Evolutionary conservation across 1,140 invertebrate species (phyloP).

Genomic region (Marisa cornuarietis): DNA sequence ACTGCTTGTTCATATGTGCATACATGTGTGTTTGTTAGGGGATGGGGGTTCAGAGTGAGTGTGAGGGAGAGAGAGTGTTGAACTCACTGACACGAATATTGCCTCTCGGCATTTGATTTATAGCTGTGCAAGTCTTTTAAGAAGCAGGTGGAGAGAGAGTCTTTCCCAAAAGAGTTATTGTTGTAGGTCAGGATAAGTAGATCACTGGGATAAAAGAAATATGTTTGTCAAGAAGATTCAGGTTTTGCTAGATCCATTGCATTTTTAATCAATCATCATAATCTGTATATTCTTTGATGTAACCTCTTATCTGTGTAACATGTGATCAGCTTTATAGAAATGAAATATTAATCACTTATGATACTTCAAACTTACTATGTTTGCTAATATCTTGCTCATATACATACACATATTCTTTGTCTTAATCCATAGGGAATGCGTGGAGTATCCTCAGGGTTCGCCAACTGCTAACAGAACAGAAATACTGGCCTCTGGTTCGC

Average conservation of each 20-base stretch:
- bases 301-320: background rate
- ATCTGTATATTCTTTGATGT: background rate
- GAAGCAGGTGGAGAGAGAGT: no score
- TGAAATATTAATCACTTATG: background rate
- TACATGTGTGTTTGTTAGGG: background rate
- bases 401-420: slow-evolving; percentile 2
- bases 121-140: no score
- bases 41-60: no score
- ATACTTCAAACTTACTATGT: background rate
- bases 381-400: background rate
- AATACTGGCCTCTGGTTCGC: slow-evolving; percentile 1
- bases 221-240: background rate
- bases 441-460: background rate
- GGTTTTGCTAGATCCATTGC: background rate
- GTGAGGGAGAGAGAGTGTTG: no score
- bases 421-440: background rate
- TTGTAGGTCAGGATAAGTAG: no score
- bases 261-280: background rate
- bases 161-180: no score
- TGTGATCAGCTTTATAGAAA: background rate
- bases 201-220: no score
- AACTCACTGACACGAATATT: no score
- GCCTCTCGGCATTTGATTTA: no score
- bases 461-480: background rate
- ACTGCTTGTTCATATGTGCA: background rate